Conservation (phyloP, 2,113 vertebrate genomes). For the Aplodontia rufa region DNA sequence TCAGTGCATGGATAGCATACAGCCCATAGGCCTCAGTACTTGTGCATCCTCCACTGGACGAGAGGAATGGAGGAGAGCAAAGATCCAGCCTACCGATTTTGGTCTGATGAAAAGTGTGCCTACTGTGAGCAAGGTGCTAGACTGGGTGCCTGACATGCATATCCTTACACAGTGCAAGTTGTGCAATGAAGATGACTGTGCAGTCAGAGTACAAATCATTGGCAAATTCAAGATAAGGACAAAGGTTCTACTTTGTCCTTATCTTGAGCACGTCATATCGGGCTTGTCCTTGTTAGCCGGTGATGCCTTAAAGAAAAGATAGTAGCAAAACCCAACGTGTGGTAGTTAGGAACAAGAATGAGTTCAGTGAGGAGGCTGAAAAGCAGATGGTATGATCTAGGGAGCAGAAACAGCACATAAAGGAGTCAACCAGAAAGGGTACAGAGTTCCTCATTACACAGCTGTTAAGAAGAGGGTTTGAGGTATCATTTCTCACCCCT, state of each 20-base stretch:
- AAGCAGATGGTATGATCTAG: not conserved
- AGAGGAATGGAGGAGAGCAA: not conserved
- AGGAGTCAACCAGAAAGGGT: not conserved
- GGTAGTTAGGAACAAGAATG: not conserved
- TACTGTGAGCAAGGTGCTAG: not conserved
- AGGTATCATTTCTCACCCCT: not conserved
- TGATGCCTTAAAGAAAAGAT: not conserved
- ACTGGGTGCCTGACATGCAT: not conserved
- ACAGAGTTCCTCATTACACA: not conserved
- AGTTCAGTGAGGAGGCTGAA: not conserved
- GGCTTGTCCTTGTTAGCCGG: not conserved
- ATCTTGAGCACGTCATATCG: not conserved
- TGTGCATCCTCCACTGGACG: not conserved
- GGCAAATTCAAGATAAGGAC: constrained; percentile 13
- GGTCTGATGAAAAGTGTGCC: constrained; percentile 2
- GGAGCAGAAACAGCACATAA: not conserved
- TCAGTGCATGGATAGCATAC: not conserved
- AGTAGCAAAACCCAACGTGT: not conserved
- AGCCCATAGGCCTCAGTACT: not conserved
- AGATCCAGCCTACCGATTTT: not conserved
- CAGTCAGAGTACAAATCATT: not conserved
- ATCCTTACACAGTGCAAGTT: not conserved
- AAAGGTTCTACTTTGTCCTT: not conserved
- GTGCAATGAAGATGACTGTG: not conserved
- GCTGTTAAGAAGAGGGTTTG: not conserved